Conservation (phyloP, 2,888 invertebrate genomes). For the Pterobdella sp. region DNA sequence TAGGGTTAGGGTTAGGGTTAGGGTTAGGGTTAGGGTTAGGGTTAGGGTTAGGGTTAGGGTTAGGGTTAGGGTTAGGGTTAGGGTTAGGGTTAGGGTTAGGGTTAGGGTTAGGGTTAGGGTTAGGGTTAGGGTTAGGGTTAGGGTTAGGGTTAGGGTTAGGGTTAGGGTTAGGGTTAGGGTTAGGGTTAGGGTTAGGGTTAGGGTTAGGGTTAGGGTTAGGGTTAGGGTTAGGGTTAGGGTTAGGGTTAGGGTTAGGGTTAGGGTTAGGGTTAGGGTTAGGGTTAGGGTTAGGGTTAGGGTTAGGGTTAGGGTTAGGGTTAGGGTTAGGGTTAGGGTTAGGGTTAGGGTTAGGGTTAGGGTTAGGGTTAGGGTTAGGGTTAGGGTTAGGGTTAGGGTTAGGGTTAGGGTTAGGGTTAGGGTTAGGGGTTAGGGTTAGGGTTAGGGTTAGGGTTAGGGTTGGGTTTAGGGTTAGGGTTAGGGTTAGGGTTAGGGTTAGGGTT, state of each 20-base stretch:
- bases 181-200: constrained; percentile 33
- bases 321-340: constrained; percentile 30
- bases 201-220: constrained; percentile 33
- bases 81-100: constrained; percentile 29
- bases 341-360: constrained; percentile 34
- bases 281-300: constrained; percentile 1
- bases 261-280: constrained; percentile 19
- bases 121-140: constrained; percentile 28
- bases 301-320: constrained; percentile 34
- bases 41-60: constrained; percentile 24
- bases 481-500: constrained; percentile 37
- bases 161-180: constrained; percentile 35
- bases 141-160: constrained; percentile 20
- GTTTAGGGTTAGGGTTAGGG: constrained; percentile 35
- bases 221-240: constrained; percentile 33
- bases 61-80: constrained; percentile 25
- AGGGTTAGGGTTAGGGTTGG: constrained; percentile 27
- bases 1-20: constrained; percentile 27
- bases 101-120: constrained; percentile 18
- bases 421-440: constrained; percentile 35
- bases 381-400: constrained; percentile 36
- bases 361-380: constrained; percentile 36
- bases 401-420: constrained; percentile 34
- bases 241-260: constrained; percentile 37
- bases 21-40: constrained; percentile 25